A percentile compares a stretch with the other conserved stretches of the same genome.
These are phyloP conservation scores for Megalurothrips usitatus DNA, from an alignment of 2,888 invertebrate species.

Conservation along the genomic window DNA sequence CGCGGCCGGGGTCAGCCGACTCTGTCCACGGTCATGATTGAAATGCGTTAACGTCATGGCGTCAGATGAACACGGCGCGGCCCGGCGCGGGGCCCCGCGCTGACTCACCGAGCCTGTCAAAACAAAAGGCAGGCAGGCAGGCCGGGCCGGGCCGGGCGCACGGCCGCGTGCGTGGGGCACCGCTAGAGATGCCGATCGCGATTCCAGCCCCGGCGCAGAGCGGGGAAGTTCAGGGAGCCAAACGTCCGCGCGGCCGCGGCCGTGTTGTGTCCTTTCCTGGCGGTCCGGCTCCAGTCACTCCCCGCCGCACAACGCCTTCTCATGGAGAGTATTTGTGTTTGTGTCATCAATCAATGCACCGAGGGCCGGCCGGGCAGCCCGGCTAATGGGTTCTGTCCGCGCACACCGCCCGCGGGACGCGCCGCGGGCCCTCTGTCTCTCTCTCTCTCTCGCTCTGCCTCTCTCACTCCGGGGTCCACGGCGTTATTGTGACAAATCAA, in stretches of 20 bases:
- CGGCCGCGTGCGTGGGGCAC: too few species aligned
- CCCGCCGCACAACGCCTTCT: neutral
- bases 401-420: too few species aligned
- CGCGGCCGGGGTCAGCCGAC: neutral
- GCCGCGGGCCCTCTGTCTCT: too few species aligned
- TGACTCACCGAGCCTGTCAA: neutral
- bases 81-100: neutral
- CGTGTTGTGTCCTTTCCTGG: too few species aligned
- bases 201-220: too few species aligned
- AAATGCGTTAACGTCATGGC: constrained; percentile 6
- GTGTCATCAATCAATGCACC: neutral
- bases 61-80: neutral
- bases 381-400: neutral
- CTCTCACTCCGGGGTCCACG: too few species aligned
- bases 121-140: neutral
- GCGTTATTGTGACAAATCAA: too few species aligned
- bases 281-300: too few species aligned
- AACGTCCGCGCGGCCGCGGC: too few species aligned
- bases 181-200: too few species aligned
- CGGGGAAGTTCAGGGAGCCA: too few species aligned
- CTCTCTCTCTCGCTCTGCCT: too few species aligned
- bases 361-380: neutral
- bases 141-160: neutral
- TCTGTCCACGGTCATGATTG: neutral
- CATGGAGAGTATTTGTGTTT: neutral